Conservation (phyloP, 2,888 invertebrate species). For the Pomacea canaliculata region DNA sequence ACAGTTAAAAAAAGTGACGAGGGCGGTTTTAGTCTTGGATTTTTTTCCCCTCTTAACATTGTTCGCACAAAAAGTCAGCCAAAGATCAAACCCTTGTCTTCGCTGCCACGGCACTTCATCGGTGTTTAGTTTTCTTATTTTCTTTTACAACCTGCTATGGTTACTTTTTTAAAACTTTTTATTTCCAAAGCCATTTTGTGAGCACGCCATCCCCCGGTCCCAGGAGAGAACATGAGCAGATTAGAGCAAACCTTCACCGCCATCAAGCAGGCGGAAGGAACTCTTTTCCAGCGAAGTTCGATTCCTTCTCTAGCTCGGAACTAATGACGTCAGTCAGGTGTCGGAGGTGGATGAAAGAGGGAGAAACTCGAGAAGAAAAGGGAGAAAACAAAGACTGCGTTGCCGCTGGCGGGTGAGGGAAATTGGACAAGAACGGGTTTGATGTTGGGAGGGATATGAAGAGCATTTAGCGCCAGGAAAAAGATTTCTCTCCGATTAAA, state of each 20-base stretch:
- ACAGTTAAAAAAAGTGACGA: too few species aligned
- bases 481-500: background rate
- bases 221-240: constrained; percentile 3
- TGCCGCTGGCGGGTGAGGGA: background rate
- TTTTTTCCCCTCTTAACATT: too few species aligned
- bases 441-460: constrained; percentile 17
- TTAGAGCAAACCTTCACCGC: constrained; percentile 14
- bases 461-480: constrained; percentile 8
- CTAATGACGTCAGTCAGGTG: constrained; percentile 26
- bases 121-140: too few species aligned
- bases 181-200: too few species aligned
- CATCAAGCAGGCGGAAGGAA: constrained; percentile 20
- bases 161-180: too few species aligned
- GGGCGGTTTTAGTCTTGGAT: too few species aligned
- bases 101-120: too few species aligned
- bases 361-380: constrained; percentile 3
- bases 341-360: constrained; percentile 2
- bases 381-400: constrained; percentile 6
- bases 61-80: too few species aligned
- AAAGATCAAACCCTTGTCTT: too few species aligned
- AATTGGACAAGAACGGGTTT: constrained; percentile 8
- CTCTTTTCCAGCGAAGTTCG: constrained; percentile 25
- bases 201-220: constrained; percentile 1
- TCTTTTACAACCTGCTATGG: too few species aligned
- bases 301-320: constrained; percentile 15